These are phyloP conservation scores for Marcusenius ussheri DNA, from an alignment of 2,113 vertebrate species.

Conservation along the genomic window DNA sequence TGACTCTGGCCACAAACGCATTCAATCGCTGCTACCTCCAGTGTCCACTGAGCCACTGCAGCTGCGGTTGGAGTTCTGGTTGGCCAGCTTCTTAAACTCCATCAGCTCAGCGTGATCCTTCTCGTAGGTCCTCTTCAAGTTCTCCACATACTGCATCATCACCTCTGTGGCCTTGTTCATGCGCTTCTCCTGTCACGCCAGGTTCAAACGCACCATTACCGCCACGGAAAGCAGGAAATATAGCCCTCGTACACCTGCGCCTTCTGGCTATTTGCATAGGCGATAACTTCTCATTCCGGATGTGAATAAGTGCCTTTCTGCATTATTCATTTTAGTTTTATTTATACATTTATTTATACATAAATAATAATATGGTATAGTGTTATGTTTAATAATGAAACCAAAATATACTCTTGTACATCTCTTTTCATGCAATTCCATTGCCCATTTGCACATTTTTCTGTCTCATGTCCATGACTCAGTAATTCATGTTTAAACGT, in stretches of 20 bases:
- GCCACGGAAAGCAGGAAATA: not conserved
- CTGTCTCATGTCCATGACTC: too few species aligned
- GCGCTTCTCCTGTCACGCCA: constrained; percentile 77
- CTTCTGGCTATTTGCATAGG: not conserved
- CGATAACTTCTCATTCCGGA: not conserved
- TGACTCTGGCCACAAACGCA: not conserved
- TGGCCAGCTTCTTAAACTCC: constrained; percentile 96
- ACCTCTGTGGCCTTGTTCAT: constrained; percentile 97
- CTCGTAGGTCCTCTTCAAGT: constrained; percentile 92
- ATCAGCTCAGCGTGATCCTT: constrained; percentile 92
- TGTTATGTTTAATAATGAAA: not conserved
- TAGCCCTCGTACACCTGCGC: not conserved
- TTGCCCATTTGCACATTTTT: too few species aligned
- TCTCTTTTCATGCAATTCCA: too few species aligned
- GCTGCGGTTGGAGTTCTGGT: constrained; percentile 89
- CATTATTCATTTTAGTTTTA: not conserved
- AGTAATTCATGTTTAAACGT: too few species aligned
- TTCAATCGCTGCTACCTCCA: constrained; percentile 48
- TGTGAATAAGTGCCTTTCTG: not conserved
- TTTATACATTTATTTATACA: not conserved
- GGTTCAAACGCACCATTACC: not conserved
- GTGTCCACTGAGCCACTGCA: constrained; percentile 75
- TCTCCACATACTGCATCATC: constrained; percentile 98
- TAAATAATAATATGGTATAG: not conserved
- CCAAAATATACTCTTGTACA: too few species aligned